Conservation (phyloP, 2,888 invertebrate genomes). For the Lithosia quadra region DNA sequence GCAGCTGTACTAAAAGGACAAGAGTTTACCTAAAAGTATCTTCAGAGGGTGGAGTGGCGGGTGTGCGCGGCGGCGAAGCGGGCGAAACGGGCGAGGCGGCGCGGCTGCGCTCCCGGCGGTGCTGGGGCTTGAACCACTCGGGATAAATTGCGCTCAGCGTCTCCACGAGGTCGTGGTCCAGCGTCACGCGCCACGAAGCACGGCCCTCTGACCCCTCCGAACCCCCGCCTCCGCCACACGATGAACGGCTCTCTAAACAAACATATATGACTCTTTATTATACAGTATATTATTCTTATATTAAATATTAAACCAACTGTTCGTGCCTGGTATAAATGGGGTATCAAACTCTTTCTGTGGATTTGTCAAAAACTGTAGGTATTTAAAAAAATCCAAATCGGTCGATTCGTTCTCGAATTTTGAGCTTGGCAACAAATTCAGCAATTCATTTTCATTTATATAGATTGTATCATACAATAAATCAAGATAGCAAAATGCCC, state of each 20-base stretch:
- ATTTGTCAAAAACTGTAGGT: not conserved
- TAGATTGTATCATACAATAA: not conserved
- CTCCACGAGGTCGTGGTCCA: conserved; percentile 97
- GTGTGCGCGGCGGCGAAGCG: conserved; percentile 70
- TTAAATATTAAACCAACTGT: not conserved
- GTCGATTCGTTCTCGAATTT: no score
- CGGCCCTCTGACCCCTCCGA: conserved; percentile 90
- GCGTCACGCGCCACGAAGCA: conserved; percentile 96
- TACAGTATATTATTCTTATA: no score
- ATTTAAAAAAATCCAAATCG: no score
- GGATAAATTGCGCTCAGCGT: conserved; percentile 97
- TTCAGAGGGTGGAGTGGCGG: conserved; percentile 74
- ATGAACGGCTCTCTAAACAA: conserved; percentile 90
- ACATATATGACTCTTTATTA: conserved; percentile 22
- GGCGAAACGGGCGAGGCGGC: conserved; percentile 75
- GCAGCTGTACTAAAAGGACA: no score
- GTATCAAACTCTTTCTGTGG: not conserved
- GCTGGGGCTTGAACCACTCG: conserved; percentile 94
- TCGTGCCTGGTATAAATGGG: not conserved
- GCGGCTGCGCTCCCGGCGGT: conserved; percentile 77
- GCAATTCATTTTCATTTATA: not conserved
- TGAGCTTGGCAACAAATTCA: not conserved
- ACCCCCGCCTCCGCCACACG: conserved; percentile 91
- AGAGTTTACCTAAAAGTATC: conserved; percentile 75
- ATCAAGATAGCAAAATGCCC: not conserved